Evolutionary conservation across 2,888 invertebrate species (phyloP), one percentile per base, ranked within the genome.

Genomic region (Troides aeacus): DNA sequence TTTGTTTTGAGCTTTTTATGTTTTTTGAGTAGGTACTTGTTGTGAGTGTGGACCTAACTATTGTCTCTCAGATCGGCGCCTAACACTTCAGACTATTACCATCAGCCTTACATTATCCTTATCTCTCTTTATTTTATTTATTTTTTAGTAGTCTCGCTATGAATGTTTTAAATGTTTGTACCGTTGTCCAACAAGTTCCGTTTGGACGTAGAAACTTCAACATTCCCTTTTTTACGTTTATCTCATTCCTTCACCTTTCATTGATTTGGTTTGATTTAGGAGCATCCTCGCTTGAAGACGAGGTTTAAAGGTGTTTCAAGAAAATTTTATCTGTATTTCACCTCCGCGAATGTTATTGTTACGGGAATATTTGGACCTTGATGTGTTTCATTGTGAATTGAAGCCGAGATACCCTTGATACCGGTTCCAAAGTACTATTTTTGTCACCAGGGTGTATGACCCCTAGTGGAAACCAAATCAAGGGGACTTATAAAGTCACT

Each of bases 381-480:
- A 21, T 69, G 61, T 61, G 46, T 69, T 69, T 57, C 4, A 30
- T 65, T 12, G 42, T 46, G 15, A 65, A n/a, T n/a, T 30, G 62
- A 74, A 73, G 72, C 73, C 72, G 70, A 75, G 39, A 39, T 36
- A 73, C 67, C 67, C 62, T 66, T 64, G 72, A 76, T 75, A 79
- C 85, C 85, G 86, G 84, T 90, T 88, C 84, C 85, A 86, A 85
- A 7, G 39, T 39, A 39, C 5, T 39, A 39, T 39, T 39, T 75
- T 80, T 81, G 77, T 79, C 81, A 78, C 82, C 79, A 79, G 93
- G 93, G 93, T 93, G 87, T 92, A 93, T 90, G 93, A 93, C 93
- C 94, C 94, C 92, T 93, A 85, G 94, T 95, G 95, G 95, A 96
- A 96, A 96, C 96, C 96, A 96, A 96, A 96, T 95, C 95, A 95